A percentile compares a stretch with the other conserved stretches of the same genome.
Evolutionary conservation across 2,888 invertebrate species (phyloP).

Genomic region (Heliconius ismenius): DNA sequence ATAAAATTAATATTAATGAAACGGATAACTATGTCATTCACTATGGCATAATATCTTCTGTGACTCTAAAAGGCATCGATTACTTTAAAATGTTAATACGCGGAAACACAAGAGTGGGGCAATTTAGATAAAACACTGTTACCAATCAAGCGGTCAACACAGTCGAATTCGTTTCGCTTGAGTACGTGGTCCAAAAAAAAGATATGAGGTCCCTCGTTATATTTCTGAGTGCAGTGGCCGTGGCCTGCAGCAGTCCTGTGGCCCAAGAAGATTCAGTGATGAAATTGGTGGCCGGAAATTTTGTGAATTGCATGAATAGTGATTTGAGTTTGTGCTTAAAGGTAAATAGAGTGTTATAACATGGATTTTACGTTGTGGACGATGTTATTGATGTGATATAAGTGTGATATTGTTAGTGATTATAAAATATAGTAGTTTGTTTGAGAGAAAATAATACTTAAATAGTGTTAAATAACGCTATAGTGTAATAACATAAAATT

Average conservation of each 20-base stretch:
- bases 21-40: conserved; percentile 67
- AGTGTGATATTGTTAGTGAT: conserved; percentile 14
- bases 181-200: conserved; percentile 53
- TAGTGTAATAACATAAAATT: background rate
- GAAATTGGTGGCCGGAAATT: conserved; percentile 60
- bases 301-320: conserved; percentile 73
- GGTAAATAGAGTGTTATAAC: conserved; percentile 55
- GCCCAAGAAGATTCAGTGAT: conserved; percentile 65
- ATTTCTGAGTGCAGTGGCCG: conserved; percentile 62
- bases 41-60: conserved; percentile 68
- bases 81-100: conserved; percentile 73
- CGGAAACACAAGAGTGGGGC: conserved; percentile 67
- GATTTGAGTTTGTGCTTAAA: conserved; percentile 72
- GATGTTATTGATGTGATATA: conserved; percentile 5
- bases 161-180: conserved; percentile 68
- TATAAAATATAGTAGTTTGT: background rate
- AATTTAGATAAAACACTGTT: conserved; percentile 76
- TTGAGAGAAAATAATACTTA: background rate
- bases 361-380: conserved; percentile 24
- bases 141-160: conserved; percentile 68
- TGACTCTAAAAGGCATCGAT: conserved; percentile 63
- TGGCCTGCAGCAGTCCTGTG: conserved; percentile 62
- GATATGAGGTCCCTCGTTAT: conserved; percentile 70
- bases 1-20: conserved; percentile 72
- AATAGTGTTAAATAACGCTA: background rate